Base-by-base conservation (phyloP, 2,888 invertebrate species). In the Macropis europaea region DNA sequence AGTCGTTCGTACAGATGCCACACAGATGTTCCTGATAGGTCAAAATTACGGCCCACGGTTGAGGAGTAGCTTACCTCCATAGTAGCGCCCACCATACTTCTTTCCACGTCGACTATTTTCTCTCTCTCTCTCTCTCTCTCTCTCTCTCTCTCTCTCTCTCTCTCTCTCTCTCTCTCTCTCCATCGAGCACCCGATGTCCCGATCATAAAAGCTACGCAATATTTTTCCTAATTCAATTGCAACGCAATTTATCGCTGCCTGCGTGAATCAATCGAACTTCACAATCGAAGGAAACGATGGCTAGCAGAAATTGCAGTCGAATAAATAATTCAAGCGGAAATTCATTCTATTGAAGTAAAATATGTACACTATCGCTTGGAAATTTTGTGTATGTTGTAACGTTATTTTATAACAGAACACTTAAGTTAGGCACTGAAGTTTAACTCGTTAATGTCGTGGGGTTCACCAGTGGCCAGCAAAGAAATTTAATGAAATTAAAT, bases 1-100 rank as follows among this genome's bases (percentile, higher is more conserved):
- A 67, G 59, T 60, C 76, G 73, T 72, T 73, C 64, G 61, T 66
- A 59, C 73, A 62, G 60, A 70, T 62, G 66, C 76, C 68, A 76
- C 76, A 59, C 81, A 81, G 81, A 81, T 81, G 81, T 76, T 81
- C 72, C 64, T 78, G 81, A 81, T 76, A 77, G 81, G 64, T 67
- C 63, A 71, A 67, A 80, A 76, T 77, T 80, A 79, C 77, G 77
- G 42, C 28, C 53, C 66, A 48, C 63, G 60, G 28, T 77, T 72
- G 68, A 69, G 50, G 61, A 67, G 69, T 52, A 60, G 76, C 47
- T 75, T 71, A 54, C 67, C 57, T 61, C 60, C 47, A 30, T 60
- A 45, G 34, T 56, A 42, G 40, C 50, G 13, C 71, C n/a, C 42
- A 32, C 60, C 63, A 62, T 76, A 73, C 70, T 43, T 53, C 60